Evolutionary conservation across 2,888 invertebrate species (phyloP), one percentile per base, ranked within the genome.

Genomic region (Thymelicus acteon): DNA sequence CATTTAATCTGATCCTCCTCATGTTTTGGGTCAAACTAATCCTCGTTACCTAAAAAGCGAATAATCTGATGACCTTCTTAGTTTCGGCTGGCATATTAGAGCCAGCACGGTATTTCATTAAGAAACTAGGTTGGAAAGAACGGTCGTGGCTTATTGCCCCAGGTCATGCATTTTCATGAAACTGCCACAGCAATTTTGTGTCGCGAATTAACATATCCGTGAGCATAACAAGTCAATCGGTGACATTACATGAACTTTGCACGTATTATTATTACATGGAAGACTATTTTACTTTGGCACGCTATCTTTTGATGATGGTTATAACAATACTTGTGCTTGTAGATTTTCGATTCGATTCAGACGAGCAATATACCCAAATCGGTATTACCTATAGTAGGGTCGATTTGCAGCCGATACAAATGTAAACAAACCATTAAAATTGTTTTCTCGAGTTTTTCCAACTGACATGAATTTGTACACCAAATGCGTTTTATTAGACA

Each of bases 91-190:
- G 64, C 40, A 65, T 71, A 70, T 70, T 64, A 70, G 64, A 70
- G 70, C 52, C 6, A 60, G 70, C 68, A 57, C 60, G 70, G 70
- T 70, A 70, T 70, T 70, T 70, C 70, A 70, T 70, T 70, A 70
- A 70, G 70, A 70, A 70, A 70, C 70, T 70, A 60, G 70, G 70
- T 70, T 70, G 70, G 64, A 70, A 65, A 70, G 70, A 65, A 70
- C 61, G 68, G 37, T 40, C 60, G 54, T 10, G 52, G 52, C 64
- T 71, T 71, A 71, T 71, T 71, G 54, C 71, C 54, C 54, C 60
- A 71, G 71, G 71, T 71, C 71, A 71, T 71, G 71, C 71, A 71
- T 71, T 71, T 71, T 71, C 71, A 71, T 71, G 71, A 71, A 65
- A 69, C 65, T 54, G 65, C 47, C 61, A 60, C 71, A 44, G 60